Percentiles rank a stretch among this genome's conserved stretches.
Conservation (phyloP, 1,140 invertebrate genomes). For the Drosophila quadrilineata region DNA sequence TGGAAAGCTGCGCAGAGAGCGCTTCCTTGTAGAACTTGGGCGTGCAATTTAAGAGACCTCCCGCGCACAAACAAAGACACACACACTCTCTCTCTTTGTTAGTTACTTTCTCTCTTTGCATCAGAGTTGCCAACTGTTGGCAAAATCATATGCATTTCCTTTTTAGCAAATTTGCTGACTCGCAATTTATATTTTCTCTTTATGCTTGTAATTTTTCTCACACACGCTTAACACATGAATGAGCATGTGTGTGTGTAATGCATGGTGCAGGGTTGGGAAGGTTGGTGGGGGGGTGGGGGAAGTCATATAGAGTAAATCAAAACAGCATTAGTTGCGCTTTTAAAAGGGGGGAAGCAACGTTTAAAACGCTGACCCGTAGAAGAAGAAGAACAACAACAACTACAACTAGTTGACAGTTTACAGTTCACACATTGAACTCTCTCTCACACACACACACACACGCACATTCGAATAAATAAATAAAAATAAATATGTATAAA, state of each 20-base stretch:
- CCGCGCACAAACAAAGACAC: no score
- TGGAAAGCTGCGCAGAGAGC: slow-evolving; percentile 67
- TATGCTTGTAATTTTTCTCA: slow-evolving; percentile 25
- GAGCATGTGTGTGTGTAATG: not conserved
- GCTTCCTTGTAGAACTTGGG: not conserved
- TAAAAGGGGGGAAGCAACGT: slow-evolving; percentile 11
- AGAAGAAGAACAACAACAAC: no score
- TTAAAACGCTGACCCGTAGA: not conserved
- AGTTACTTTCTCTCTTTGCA: slow-evolving; percentile 9
- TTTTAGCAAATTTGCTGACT: slow-evolving; percentile 4
- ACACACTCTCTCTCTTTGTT: no score
- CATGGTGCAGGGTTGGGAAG: no score
- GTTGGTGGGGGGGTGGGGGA: no score
- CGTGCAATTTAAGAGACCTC: slow-evolving; percentile 20
- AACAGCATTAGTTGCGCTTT: slow-evolving; percentile 69
- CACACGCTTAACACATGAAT: slow-evolving; percentile 33
- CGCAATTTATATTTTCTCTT: slow-evolving; percentile 14
- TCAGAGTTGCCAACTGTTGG: slow-evolving; percentile 23
- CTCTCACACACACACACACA: not conserved
- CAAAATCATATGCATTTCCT: slow-evolving; percentile 2
- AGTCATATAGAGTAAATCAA: slow-evolving; percentile 37
- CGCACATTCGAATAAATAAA: not conserved
- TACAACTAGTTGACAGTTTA: slow-evolving; percentile 19
- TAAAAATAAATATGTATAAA: slow-evolving; percentile 26
- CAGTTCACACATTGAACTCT: slow-evolving; percentile 10